Evolutionary conservation across 2,888 invertebrate species (phyloP).

Genomic region (Boloria euphrosyne): DNA sequence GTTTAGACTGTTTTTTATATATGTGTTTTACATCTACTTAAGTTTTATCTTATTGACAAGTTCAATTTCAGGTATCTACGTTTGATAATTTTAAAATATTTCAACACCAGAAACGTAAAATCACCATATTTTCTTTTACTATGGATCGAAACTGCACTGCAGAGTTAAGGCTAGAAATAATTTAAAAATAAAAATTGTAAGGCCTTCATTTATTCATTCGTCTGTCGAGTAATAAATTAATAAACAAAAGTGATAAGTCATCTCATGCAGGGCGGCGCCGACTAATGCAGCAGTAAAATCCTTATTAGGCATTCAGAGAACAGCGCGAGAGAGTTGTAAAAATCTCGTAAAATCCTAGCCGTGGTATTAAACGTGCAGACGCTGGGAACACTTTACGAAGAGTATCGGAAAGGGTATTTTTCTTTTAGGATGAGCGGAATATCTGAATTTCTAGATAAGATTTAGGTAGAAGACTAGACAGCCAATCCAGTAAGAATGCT

Average conservation of each 20-base stretch:
- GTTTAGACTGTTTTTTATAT: too few relatives aligned
- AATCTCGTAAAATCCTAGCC: constrained; percentile 43
- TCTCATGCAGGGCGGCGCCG: constrained; percentile 25
- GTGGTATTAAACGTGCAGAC: constrained; percentile 37
- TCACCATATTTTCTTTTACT: too few relatives aligned
- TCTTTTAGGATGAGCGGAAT: too few relatives aligned
- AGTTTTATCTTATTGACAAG: too few relatives aligned
- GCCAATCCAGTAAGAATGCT: too few relatives aligned
- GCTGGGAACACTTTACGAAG: constrained; percentile 23
- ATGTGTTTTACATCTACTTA: too few relatives aligned
- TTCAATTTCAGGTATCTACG: too few relatives aligned
- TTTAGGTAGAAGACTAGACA: too few relatives aligned
- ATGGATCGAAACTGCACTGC: background rate
- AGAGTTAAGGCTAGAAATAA: background rate
- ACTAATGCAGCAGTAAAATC: constrained; percentile 23
- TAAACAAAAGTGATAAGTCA: constrained; percentile 24
- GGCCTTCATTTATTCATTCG: background rate
- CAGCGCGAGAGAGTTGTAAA: constrained; percentile 39
- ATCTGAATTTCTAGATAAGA: too few relatives aligned
- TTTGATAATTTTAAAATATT: too few relatives aligned
- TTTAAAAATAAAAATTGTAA: background rate
- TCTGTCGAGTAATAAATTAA: constrained; percentile 19
- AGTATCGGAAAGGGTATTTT: background rate
- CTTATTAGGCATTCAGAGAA: constrained; percentile 42
- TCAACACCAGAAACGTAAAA: too few relatives aligned